These are phyloP conservation scores for Morpho helenor DNA, from an alignment of 2,888 invertebrate species.

Conservation along the genomic window DNA sequence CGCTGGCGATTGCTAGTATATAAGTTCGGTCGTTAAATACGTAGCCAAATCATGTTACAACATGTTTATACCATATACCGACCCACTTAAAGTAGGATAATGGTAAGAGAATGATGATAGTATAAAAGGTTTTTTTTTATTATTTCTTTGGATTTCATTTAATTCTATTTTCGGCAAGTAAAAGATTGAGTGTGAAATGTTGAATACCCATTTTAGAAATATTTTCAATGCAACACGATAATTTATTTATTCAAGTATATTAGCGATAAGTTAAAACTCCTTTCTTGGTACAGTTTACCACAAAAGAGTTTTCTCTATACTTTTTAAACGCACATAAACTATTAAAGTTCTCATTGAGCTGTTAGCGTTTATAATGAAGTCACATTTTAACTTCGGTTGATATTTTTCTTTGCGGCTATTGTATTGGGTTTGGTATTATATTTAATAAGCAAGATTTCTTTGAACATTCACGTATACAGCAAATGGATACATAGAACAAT, in stretches of 20 bases:
- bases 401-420: conserved; percentile 3
- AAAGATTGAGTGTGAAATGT: no score
- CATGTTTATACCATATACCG: no score
- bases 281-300: conserved; percentile 16
- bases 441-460: not conserved
- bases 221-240: not conserved
- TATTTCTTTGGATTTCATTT: no score
- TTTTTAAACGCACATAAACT: conserved; percentile 18
- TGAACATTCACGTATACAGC: not conserved
- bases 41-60: no score
- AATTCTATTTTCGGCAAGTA: no score
- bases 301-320: conserved; percentile 15
- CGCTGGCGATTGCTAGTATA: no score
- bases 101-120: no score
- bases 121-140: not conserved
- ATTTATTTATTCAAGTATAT: conserved; percentile 2
- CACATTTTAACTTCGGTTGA: conserved; percentile 14
- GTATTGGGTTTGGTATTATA: not conserved
- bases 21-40: no score
- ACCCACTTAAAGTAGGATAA: no score
- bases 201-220: not conserved
- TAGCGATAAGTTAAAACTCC: conserved; percentile 7
- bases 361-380: conserved; percentile 18
- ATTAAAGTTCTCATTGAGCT: conserved; percentile 17
- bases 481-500: no score